phyloP scores from a whole-genome alignment of 2,888 invertebrate species.

The Hesperia comma region DNA sequence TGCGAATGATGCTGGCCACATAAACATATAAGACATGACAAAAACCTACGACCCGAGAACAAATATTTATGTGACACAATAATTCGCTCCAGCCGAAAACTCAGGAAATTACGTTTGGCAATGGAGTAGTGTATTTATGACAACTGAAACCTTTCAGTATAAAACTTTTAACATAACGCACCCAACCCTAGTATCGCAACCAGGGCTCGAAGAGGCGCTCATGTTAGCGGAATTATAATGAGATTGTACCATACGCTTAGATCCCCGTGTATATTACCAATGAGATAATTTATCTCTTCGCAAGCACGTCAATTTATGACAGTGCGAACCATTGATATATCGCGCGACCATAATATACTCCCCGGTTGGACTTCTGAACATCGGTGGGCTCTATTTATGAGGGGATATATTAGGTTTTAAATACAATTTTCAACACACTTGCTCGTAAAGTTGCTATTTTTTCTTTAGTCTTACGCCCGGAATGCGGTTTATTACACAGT shows the following conservation, averaged over 20 bases:
- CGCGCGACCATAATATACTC: constrained; percentile 27
- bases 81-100: too few relatives aligned
- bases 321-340: constrained; percentile 32
- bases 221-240: constrained; percentile 35
- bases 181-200: not conserved
- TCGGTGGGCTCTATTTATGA: constrained; percentile 28
- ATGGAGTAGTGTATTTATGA: too few relatives aligned
- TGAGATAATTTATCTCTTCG: constrained; percentile 32
- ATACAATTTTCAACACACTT: too few relatives aligned
- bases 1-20: too few relatives aligned
- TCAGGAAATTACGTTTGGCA: too few relatives aligned
- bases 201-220: not conserved
- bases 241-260: constrained; percentile 32
- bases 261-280: constrained; percentile 31
- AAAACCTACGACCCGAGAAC: too few relatives aligned
- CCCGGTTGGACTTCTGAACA: constrained; percentile 29
- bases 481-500: too few relatives aligned
- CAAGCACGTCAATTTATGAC: constrained; percentile 32
- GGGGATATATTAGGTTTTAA: constrained; percentile 12
- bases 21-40: too few relatives aligned
- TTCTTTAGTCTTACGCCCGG: too few relatives aligned
- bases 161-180: constrained; percentile 2
- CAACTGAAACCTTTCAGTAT: not conserved
- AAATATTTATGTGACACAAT: too few relatives aligned
- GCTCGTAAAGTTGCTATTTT: too few relatives aligned